Conservation (phyloP, 2,888 invertebrate genomes). For the Latheticus oryzae region DNA sequence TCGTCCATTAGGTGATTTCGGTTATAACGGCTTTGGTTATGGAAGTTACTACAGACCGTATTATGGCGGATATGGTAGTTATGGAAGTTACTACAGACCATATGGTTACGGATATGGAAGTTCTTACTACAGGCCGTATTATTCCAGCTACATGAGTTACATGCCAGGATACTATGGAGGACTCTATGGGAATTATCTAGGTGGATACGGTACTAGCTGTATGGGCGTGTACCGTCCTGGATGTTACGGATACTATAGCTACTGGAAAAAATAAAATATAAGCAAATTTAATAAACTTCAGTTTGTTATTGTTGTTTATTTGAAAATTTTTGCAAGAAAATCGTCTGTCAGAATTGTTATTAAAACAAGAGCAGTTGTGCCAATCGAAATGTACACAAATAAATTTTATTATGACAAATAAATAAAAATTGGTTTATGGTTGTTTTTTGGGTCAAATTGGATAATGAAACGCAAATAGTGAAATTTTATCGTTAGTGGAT, state of each 20-base stretch:
- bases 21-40: conserved; percentile 14
- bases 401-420: conserved; percentile 10
- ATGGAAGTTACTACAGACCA: conserved; percentile 23
- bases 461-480: conserved; percentile 14
- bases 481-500: neutral
- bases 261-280: conserved; percentile 22
- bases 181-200: conserved; percentile 18
- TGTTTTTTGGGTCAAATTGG: conserved; percentile 24
- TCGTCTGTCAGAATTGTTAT: neutral
- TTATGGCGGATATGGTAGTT: conserved; percentile 14
- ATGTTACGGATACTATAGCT: conserved; percentile 23
- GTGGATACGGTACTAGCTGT: conserved; percentile 18
- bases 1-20: conserved; percentile 11
- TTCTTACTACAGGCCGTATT: conserved; percentile 13
- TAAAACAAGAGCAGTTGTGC: neutral
- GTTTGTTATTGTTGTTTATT: neutral
- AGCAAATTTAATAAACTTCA: too few species aligned
- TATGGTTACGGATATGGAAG: conserved; percentile 17
- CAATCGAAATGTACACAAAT: neutral
- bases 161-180: conserved; percentile 2
- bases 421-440: conserved; percentile 6
- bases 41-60: conserved; percentile 14
- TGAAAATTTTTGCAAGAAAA: neutral
- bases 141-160: conserved; percentile 6
- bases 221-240: conserved; percentile 26